Conservation (phyloP, 1,140 invertebrate genomes). For the Mamestra configurata region DNA sequence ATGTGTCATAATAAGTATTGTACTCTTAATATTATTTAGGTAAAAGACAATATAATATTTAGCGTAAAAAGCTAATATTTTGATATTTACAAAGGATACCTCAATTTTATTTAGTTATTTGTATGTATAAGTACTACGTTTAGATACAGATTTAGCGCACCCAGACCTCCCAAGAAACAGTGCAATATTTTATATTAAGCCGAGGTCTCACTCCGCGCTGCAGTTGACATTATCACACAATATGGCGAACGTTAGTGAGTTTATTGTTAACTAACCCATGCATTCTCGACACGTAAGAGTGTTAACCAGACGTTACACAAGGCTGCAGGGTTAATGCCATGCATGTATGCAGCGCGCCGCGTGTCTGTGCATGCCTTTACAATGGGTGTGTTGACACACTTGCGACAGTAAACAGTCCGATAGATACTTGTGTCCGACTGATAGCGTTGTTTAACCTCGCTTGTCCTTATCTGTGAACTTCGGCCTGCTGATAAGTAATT, state of each 20-base stretch:
- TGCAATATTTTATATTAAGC: too few species aligned
- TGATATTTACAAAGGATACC: too few species aligned
- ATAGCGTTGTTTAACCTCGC: background rate
- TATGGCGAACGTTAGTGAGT: background rate
- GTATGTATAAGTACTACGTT: too few species aligned
- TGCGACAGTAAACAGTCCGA: background rate
- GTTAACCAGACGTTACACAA: background rate
- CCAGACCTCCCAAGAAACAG: too few species aligned
- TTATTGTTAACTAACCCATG: background rate
- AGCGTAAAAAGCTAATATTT: too few species aligned
- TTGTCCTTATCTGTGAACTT: background rate
- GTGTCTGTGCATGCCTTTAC: slow-evolving; percentile 8
- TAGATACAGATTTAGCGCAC: too few species aligned
- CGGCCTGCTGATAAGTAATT: background rate
- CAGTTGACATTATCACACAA: too few species aligned
- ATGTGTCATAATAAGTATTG: too few species aligned
- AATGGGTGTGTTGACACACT: background rate
- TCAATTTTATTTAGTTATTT: too few species aligned
- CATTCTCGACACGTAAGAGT: background rate
- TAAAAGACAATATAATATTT: too few species aligned
- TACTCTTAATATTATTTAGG: too few species aligned
- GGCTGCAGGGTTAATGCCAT: background rate
- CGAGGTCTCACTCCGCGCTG: too few species aligned
- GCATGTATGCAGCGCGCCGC: background rate
- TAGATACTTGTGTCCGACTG: background rate